phyloP scores from a whole-genome alignment of 1,140 invertebrate genomes.

The Lepidurus packardi region DNA sequence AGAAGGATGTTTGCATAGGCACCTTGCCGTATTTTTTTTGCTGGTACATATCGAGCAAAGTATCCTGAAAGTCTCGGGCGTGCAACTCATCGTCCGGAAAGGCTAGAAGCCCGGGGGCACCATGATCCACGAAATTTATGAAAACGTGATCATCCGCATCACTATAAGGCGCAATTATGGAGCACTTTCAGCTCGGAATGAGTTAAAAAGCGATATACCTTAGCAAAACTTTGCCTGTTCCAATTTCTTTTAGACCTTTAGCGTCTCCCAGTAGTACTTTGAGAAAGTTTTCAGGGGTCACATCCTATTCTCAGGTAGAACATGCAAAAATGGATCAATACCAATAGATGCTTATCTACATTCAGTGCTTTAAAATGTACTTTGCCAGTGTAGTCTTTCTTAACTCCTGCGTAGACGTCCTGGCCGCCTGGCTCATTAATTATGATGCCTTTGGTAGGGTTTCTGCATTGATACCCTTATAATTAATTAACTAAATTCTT shows the following conservation, averaged over 20 bases:
- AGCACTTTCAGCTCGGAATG: constrained; percentile 16
- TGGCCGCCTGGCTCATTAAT: constrained; percentile 55
- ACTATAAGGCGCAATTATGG: constrained; percentile 43
- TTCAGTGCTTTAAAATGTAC: constrained; percentile 39
- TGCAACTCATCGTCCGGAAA: constrained; percentile 49
- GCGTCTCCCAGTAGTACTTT: constrained; percentile 52
- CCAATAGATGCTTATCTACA: constrained; percentile 23
- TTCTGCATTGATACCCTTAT: constrained; percentile 46
- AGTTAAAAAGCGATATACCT: constrained; percentile 44
- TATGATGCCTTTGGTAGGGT: constrained; percentile 54
- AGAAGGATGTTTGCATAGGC: constrained; percentile 1
- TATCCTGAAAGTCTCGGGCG: constrained; percentile 41
- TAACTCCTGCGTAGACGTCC: constrained; percentile 55
- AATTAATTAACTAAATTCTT: constrained; percentile 20
- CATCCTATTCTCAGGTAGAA: constrained; percentile 43
- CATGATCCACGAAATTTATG: constrained; percentile 63
- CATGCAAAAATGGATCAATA: constrained; percentile 31
- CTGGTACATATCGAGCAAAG: constrained; percentile 49
- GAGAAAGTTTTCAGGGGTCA: constrained; percentile 53
- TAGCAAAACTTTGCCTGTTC: constrained; percentile 52
- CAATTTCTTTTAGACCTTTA: constrained; percentile 46
- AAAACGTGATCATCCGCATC: constrained; percentile 57
- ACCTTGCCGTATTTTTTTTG: constrained; percentile 48
- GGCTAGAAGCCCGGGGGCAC: constrained; percentile 53
- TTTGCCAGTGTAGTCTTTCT: constrained; percentile 53